Conservation (phyloP, 2,113 vertebrate species). For the Xenus cinereus region DNA sequence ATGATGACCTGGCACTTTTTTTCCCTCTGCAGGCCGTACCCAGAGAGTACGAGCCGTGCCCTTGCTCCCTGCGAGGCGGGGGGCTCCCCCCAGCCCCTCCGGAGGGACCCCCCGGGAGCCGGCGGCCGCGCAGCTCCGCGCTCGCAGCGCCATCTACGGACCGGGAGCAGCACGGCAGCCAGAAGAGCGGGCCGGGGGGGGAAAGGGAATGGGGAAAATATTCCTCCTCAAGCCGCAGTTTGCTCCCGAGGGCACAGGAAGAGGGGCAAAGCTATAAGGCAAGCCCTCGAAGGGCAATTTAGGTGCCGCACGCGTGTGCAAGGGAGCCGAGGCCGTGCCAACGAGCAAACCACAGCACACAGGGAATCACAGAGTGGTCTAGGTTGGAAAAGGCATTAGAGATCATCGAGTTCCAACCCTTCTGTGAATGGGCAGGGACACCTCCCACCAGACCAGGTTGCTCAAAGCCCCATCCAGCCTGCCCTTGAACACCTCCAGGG, state of each 20-base stretch:
- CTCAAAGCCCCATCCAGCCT: too few species aligned
- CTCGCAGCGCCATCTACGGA: neutral
- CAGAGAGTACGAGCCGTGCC: neutral
- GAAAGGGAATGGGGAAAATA: fast-evolving
- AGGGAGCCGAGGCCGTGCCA: neutral
- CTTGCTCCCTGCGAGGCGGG: neutral
- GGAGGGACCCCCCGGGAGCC: too few species aligned
- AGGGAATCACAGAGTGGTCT: neutral
- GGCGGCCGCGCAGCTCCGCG: neutral
- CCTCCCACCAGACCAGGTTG: neutral
- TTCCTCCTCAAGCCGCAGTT: fast-evolving
- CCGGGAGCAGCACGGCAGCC: neutral
- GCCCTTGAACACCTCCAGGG: too few species aligned
- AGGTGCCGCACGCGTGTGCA: neutral
- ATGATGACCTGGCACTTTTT: neutral
- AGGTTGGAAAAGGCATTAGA: neutral
- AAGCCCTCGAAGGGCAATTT: too few species aligned
- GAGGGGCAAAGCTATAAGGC: too few species aligned
- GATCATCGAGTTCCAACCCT: neutral
- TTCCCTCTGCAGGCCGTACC: neutral
- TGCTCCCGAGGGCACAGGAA: fast-evolving
- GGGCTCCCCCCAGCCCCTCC: neutral
- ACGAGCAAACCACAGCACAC: neutral
- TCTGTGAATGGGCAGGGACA: neutral
- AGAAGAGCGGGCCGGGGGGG: fast-evolving